A percentile compares a stretch with the other conserved stretches of the same genome.
Evolutionary conservation across 2,797 vertebrate genomes (phyloP).

Genomic region (Trematomus bernacchii): DNA sequence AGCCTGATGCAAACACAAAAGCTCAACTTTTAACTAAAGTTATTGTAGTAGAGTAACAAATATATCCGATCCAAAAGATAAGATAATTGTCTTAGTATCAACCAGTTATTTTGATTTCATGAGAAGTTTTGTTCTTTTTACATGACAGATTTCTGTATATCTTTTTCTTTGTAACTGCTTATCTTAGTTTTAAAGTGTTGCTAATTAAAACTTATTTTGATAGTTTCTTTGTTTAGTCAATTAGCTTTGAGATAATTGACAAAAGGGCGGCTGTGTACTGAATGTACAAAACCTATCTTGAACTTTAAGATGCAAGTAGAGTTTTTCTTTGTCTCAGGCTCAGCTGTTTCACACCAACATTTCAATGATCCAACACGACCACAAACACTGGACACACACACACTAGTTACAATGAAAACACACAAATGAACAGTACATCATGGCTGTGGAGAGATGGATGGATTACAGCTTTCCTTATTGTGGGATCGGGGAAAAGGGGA

Average conservation of each 20-base stretch:
- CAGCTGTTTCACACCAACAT: slow-evolving; percentile 42
- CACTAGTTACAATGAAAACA: not conserved
- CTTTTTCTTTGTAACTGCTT: too few species aligned
- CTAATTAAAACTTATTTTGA: not conserved
- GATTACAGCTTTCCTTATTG: slow-evolving; percentile 33
- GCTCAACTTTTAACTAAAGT: slow-evolving; percentile 15
- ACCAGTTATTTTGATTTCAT: not conserved
- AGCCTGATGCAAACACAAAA: slow-evolving; percentile 54
- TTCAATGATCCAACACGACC: slow-evolving; percentile 7
- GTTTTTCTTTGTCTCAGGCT: slow-evolving; percentile 46
- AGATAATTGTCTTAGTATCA: too few species aligned
- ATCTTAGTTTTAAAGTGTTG: not conserved
- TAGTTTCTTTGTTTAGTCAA: not conserved
- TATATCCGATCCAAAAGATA: not conserved
- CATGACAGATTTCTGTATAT: not conserved
- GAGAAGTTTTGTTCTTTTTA: not conserved
- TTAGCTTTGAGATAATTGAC: not conserved
- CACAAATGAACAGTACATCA: slow-evolving; percentile 8
- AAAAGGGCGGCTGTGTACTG: not conserved
- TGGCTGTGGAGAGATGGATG: slow-evolving; percentile 60
- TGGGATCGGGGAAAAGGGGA: slow-evolving; percentile 31
- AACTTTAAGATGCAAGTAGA: slow-evolving; percentile 18
- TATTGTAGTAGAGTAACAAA: not conserved
- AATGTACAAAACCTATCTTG: not conserved
- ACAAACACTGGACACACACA: slow-evolving; percentile 30